A percentile compares a stretch with the other conserved stretches of the same genome.
These are phyloP conservation scores for Sebastes diploproa DNA, from an alignment of 2,797 vertebrate genomes.

Conservation along the genomic window DNA sequence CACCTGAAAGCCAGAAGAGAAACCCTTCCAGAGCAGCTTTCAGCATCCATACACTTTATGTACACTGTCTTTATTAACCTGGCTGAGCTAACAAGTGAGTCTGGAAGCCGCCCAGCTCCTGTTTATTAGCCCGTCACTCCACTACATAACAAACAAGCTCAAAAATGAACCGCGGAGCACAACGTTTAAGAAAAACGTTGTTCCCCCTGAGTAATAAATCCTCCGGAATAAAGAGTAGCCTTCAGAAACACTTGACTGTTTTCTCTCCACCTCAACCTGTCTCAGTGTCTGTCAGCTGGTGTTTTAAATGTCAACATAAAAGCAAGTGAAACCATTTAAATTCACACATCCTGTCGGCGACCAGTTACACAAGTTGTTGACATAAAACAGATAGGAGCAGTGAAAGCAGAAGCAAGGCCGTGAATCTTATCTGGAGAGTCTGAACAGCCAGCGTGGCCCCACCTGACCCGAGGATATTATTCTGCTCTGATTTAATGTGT, in stretches of 20 bases:
- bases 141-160: background rate
- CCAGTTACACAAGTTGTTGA: slow-evolving; percentile 34
- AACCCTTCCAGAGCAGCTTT: background rate
- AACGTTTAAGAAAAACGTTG: background rate
- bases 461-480: background rate
- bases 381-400: slow-evolving; percentile 33
- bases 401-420: background rate
- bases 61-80: slow-evolving; percentile 9
- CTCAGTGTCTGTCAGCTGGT: background rate
- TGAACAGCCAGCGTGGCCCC: background rate
- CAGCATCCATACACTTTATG: background rate
- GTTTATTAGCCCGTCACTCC: background rate
- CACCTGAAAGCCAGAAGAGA: background rate
- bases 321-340: slow-evolving; percentile 3
- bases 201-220: background rate
- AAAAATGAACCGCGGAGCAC: background rate
- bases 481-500: background rate
- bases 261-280: background rate
- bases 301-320: slow-evolving; percentile 30
- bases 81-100: background rate
- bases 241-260: background rate
- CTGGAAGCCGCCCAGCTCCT: background rate
- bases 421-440: slow-evolving; percentile 13
- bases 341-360: slow-evolving; percentile 45
- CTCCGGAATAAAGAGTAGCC: background rate